Base-by-base conservation (phyloP, 2,797 vertebrate species). In the Morelia viridis region DNA sequence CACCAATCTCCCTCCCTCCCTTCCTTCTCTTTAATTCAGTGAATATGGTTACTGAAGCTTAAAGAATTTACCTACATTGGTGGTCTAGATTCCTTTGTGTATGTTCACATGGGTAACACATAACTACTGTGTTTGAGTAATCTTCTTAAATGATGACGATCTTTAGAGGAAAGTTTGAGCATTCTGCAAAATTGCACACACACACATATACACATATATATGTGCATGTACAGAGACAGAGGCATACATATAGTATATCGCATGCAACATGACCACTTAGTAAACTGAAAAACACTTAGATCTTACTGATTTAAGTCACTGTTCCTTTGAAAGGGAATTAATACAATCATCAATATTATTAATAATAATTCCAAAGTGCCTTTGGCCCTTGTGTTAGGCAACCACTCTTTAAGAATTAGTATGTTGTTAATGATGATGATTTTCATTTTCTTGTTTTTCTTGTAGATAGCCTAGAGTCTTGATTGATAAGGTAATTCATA, bases 251-350 rank as follows among this genome's bases (percentile, higher is more conserved):
- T n/a, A 46, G 41, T 41, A 62, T 60, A 71, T 92, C 19, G 85
- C 28, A 10, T 53, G 28, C 1, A 92, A 68, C 2, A 92, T 57
- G 6, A 71, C 8, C 26, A 5, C 46, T 71, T 46, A 93, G 28
- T 28, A 89, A 87, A 88, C 80, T 4, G 46, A 41, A 87, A 94
- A 91, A 2, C 31, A 85, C n/a, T 76, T 88, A 41, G 4, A 85
- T 88, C 90, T 85, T 28, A 31, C 41, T 26, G 46, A 58, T 65
- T 12, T 24, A 65, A 62, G 88, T 92, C 58, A n/a, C 19, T 93
- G 15, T 9, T 13, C 91, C 12, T 50, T 5, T 28, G 89, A 88
- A 83, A 53, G 31, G 60, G 87, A 94, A 95, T 76, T 35, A 91
- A 0, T 9, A 92, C 11, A 56, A 41, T 62, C 92, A 84, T 57